Evolutionary conservation across 2,888 invertebrate species (phyloP).

Genomic region (Hirtodrosophila trivittata): DNA sequence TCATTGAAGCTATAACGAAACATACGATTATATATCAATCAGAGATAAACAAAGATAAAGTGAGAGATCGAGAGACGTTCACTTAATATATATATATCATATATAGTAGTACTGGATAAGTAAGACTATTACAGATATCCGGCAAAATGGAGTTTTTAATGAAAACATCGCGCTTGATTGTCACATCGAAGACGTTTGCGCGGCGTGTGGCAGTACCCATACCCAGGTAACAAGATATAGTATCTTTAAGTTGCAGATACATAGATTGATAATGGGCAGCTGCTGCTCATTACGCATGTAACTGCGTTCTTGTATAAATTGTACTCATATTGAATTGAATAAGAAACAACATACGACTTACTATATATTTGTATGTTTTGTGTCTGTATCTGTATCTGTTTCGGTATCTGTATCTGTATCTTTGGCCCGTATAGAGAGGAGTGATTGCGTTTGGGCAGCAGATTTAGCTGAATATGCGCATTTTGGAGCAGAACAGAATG

Average conservation of each 20-base stretch:
- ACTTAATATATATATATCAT: constrained; percentile 12
- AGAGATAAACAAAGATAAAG: constrained; percentile 8
- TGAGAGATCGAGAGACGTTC: constrained; percentile 7
- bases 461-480: constrained; percentile 52
- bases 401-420: constrained; percentile 19
- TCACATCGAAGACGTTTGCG: constrained; percentile 82
- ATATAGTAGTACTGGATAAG: constrained; percentile 1
- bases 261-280: constrained; percentile 12
- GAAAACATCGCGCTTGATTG: constrained; percentile 83
- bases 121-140: neutral
- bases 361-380: neutral
- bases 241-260: constrained; percentile 42
- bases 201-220: constrained; percentile 83
- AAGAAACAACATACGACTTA: constrained; percentile 17
- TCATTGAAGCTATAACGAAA: constrained; percentile 13
- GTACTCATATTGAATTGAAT: constrained; percentile 19
- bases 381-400: constrained; percentile 25
- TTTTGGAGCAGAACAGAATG: constrained; percentile 24
- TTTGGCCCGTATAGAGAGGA: constrained; percentile 29
- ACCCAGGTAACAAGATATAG: constrained; percentile 82
- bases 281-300: constrained; percentile 66
- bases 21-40: constrained; percentile 12
- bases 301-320: constrained; percentile 68
- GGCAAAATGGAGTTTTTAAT: constrained; percentile 83
- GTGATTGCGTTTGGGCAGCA: constrained; percentile 25